These are phyloP conservation scores for Manduca sexta DNA, from an alignment of 1,140 invertebrate species.

Conservation along the genomic window DNA sequence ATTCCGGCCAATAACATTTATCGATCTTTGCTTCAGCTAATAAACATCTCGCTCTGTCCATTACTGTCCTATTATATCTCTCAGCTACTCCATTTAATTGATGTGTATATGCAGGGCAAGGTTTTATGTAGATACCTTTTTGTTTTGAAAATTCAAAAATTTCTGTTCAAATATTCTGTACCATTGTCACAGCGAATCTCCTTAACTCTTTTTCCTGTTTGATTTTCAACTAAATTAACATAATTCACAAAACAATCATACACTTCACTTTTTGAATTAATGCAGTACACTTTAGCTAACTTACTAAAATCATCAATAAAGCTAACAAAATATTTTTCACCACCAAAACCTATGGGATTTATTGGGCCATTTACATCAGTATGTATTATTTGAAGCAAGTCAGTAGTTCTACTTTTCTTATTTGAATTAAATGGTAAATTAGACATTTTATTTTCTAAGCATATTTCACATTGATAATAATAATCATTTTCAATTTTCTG, in stretches of 20 bases:
- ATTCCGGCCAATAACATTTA: slow-evolving; percentile 42
- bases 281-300: slow-evolving; percentile 36
- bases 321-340: no score
- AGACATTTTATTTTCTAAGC: no score
- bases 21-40: slow-evolving; percentile 33
- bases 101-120: slow-evolving; percentile 50
- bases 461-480: no score
- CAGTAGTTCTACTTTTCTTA: no score
- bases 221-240: slow-evolving; percentile 41
- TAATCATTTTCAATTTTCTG: no score
- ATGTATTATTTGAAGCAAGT: no score
- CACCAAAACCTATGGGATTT: no score
- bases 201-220: slow-evolving; percentile 36
- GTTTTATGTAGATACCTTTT: slow-evolving; percentile 37
- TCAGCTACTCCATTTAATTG: slow-evolving; percentile 51
- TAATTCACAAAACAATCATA: slow-evolving; percentile 34
- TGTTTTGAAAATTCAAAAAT: slow-evolving; percentile 43
- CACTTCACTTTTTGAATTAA: slow-evolving; percentile 39
- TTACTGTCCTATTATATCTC: slow-evolving; percentile 41
- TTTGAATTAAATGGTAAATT: no score
- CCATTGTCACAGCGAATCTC: slow-evolving; percentile 56
- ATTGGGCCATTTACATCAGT: no score
- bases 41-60: slow-evolving; percentile 34
- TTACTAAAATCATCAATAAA: slow-evolving; percentile 53
- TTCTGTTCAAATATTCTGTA: slow-evolving; percentile 35